Evolutionary conservation across 2,888 invertebrate genomes (phyloP).

Genomic region (Strigamia transsilvanica): DNA sequence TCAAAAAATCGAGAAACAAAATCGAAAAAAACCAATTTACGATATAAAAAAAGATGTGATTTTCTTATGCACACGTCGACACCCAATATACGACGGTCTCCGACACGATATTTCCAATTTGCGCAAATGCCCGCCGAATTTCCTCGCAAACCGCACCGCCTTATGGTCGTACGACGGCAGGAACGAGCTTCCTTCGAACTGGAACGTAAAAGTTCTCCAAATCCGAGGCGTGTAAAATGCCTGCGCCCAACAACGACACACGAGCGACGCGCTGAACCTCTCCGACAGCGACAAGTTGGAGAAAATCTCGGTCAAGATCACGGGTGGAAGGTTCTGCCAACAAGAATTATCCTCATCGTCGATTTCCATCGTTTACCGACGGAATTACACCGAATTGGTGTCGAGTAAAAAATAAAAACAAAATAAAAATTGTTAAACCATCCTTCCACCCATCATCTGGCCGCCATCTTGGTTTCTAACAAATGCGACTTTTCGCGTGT

Average conservation of each 20-base stretch:
- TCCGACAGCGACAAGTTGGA: conserved; percentile 11
- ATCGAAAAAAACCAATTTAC: neutral
- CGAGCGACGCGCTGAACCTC: neutral
- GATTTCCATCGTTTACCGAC: neutral
- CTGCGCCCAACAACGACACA: neutral
- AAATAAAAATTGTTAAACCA: neutral
- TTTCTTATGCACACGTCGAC: conserved; percentile 16
- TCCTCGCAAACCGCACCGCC: neutral
- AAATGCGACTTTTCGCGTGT: neutral
- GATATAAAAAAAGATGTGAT: neutral
- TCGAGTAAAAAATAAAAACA: too few relatives aligned
- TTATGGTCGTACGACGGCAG: neutral
- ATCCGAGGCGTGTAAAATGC: neutral
- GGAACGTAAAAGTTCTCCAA: neutral
- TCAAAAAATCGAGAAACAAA: too few relatives aligned
- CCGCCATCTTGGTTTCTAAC: neutral
- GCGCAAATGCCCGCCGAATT: neutral
- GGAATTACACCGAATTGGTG: too few relatives aligned
- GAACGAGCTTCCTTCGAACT: conserved; percentile 13
- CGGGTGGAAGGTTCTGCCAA: conserved; percentile 16
- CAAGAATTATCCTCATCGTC: neutral
- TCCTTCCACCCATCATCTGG: conserved; percentile 8
- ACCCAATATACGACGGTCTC: neutral
- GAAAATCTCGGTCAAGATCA: conserved; percentile 7
- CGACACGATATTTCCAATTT: neutral